Conservation (phyloP, 2,888 invertebrate genomes). For the Andrena camellia region DNA sequence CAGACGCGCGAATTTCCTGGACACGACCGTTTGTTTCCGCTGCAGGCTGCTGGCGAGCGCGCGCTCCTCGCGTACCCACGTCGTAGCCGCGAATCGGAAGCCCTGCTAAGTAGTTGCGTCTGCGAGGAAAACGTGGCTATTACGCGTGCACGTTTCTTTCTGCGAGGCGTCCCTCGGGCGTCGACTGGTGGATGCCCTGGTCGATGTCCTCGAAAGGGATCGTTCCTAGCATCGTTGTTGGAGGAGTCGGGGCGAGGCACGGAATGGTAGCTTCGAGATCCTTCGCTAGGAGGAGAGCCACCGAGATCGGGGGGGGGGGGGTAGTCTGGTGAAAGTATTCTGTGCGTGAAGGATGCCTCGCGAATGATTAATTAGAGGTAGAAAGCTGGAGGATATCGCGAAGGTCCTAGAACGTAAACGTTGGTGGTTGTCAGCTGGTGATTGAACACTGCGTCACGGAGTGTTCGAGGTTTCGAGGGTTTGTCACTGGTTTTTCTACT, state of each 20-base stretch:
- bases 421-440: not conserved
- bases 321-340: not conserved
- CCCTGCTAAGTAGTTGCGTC: not conserved
- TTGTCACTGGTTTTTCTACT: too few relatives aligned
- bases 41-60: slow-evolving; percentile 49
- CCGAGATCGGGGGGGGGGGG: not conserved
- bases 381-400: not conserved
- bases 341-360: not conserved
- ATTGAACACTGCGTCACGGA: not conserved
- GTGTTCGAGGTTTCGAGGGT: too few relatives aligned
- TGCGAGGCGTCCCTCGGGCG: slow-evolving; percentile 41
- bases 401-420: not conserved
- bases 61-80: slow-evolving; percentile 21
- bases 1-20: not conserved
- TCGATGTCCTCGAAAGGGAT: too few relatives aligned
- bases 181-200: not conserved
- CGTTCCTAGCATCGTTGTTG: too few relatives aligned
- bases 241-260: not conserved
- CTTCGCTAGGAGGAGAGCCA: not conserved
- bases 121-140: slow-evolving; percentile 28
- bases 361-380: not conserved
- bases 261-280: slow-evolving; percentile 4
- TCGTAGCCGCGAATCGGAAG: not conserved
- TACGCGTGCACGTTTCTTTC: slow-evolving; percentile 47
- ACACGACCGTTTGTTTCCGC: slow-evolving; percentile 14